Evolutionary conservation across 2,113 vertebrate species (phyloP).

Genomic region (Lampris incognitus): DNA sequence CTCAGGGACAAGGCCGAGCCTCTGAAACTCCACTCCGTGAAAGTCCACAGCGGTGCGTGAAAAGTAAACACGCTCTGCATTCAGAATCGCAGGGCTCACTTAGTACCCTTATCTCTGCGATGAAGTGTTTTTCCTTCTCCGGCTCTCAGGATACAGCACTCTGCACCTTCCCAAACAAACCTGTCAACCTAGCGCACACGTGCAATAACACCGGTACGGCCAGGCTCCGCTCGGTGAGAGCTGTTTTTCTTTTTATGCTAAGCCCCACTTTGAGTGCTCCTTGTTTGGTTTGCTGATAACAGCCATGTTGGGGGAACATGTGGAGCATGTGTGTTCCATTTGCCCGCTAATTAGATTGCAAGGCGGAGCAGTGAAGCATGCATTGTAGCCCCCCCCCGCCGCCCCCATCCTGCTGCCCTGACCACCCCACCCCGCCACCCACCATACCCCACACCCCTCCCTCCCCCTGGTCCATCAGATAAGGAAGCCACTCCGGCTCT

Average conservation of each 20-base stretch:
- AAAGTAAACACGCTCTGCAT: constrained; percentile 79
- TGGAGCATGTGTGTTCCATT: constrained; percentile 84
- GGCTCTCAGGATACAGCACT: constrained; percentile 72
- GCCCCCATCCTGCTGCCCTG: not conserved
- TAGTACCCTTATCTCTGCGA: constrained; percentile 79
- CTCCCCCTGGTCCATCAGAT: constrained; percentile 80
- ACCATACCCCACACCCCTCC: constrained; percentile 48
- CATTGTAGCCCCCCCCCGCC: constrained; percentile 55
- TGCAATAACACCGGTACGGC: constrained; percentile 52
- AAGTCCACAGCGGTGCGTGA: constrained; percentile 71
- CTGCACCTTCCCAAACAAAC: constrained; percentile 77
- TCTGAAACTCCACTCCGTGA: constrained; percentile 55
- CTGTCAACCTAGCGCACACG: constrained; percentile 54
- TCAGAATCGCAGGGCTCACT: constrained; percentile 74
- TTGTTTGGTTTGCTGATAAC: constrained; percentile 84
- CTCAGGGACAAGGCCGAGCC: constrained; percentile 6
- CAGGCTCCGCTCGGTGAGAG: constrained; percentile 25
- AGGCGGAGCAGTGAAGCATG: constrained; percentile 77
- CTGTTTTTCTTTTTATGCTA: constrained; percentile 59
- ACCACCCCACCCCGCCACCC: not conserved
- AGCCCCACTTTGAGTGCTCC: constrained; percentile 72
- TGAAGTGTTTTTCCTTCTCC: constrained; percentile 69
- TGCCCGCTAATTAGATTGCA: constrained; percentile 83
- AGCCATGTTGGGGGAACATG: constrained; percentile 76
- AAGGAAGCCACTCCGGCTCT: constrained; percentile 80